These are phyloP conservation scores for Dolomedes plantarius DNA, from an alignment of 2,888 invertebrate genomes.

Conservation along the genomic window DNA sequence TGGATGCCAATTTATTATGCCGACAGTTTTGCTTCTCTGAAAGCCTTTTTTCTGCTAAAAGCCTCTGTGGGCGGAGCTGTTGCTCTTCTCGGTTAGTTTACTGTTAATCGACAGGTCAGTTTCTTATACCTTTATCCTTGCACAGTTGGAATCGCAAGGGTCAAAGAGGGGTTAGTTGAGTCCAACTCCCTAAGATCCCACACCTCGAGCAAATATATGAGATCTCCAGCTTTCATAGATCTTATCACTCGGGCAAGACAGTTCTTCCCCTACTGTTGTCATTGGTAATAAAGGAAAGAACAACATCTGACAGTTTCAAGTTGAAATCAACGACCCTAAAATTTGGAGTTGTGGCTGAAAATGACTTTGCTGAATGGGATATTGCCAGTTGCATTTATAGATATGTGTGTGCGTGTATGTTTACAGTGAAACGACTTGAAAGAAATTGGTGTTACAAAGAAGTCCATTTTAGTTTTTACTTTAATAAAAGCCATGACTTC, in stretches of 20 bases:
- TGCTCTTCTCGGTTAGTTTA: neutral
- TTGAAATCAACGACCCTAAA: neutral
- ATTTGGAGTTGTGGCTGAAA: neutral
- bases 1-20: no score
- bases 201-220: neutral
- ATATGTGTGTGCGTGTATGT: no score
- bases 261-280: neutral
- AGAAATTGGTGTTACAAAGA: no score
- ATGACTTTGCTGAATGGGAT: no score
- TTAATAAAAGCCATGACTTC: no score
- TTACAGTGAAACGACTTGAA: no score
- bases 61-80: neutral
- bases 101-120: neutral
- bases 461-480: no score
- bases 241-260: neutral
- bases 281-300: neutral
- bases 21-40: no score
- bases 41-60: no score
- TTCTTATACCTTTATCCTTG: neutral
- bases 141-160: neutral
- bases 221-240: neutral
- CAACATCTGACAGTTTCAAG: neutral
- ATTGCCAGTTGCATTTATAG: no score
- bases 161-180: neutral
- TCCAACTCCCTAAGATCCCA: neutral